Evolutionary conservation across 2,888 invertebrate genomes (phyloP), one percentile per base, ranked within the genome.

Genomic region (Drosophila gaucha): DNA sequence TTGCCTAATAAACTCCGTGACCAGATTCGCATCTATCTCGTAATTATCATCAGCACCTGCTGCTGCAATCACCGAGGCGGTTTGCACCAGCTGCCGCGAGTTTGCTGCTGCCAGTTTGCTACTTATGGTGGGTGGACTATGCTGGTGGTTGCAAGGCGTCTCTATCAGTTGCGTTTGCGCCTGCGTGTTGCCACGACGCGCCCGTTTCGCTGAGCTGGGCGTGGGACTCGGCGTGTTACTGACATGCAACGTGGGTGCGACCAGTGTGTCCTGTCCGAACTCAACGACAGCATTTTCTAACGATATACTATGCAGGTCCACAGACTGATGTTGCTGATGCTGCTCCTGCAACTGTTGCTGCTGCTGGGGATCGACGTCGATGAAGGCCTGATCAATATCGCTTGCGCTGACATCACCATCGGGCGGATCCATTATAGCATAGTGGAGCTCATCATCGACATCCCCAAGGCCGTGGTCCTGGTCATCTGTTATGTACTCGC

Each of bases 1-100:
- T 57, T 91, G 91, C 22, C 90, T 88, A 6, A 92, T 92, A 68
- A 92, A 91, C 70, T 92, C 92, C 30, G 91, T 90, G 63, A 89
- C 83, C 20, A 90, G 76, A 67, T 90, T 89, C 0, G 90, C 89
- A 67, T 91, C 91, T 14, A 91, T 89, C 72, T 91, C 90, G 43
- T 88, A 88, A 36, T 90, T 90, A 44, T 91, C 91, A 59, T 89
- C 87, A 9, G 80, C 76, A 3, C 87, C 88, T 0, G 90, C 85
- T 1, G 90, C 82, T 1, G 90, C 90, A 60, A 90, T 90, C 8
- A 89, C 89, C 14, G 82, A 87, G 1, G 90, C 90, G 0, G 90
- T 90, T n/a, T 90, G 90, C 10, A 88, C 89, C 54, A 90, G 26
- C 36, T 90, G 88, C 0, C 90, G 83, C 1, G 90, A 86, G 26